phyloP scores from a whole-genome alignment of 2,113 vertebrate genomes.

The Oriolus oriolus region DNA sequence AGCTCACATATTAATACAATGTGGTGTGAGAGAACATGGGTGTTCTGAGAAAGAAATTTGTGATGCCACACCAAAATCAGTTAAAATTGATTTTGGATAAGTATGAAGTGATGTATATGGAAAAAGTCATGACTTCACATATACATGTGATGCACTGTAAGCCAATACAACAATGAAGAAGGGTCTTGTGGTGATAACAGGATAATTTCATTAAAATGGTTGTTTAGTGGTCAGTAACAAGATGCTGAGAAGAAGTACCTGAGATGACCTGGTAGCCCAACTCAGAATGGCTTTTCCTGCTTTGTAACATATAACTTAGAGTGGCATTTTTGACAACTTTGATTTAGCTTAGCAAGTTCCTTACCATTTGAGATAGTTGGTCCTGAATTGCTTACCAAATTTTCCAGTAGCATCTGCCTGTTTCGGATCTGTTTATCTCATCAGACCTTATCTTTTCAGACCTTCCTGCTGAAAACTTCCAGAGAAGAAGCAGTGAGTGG shows the following conservation, averaged over 20 bases:
- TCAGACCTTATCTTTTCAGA: no score
- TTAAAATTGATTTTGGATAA: not conserved
- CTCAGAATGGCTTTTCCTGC: not conserved
- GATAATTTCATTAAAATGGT: not conserved
- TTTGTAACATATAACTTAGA: not conserved
- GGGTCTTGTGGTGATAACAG: not conserved
- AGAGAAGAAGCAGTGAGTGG: not conserved
- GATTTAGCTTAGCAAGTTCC: not conserved
- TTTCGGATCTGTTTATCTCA: not conserved
- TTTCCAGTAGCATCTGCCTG: not conserved
- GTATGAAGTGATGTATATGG: not conserved
- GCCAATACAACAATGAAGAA: not conserved
- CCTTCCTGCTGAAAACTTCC: not conserved
- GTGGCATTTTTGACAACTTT: not conserved
- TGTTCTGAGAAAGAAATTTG: not conserved
- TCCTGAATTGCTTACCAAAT: not conserved
- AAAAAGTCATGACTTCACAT: not conserved
- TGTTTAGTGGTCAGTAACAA: not conserved
- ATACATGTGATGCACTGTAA: not conserved
- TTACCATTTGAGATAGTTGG: not conserved
- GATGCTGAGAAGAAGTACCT: not conserved
- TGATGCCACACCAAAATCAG: not conserved
- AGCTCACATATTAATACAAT: not conserved
- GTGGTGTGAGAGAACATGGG: not conserved
- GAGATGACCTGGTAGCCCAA: not conserved